phyloP scores from a whole-genome alignment of 2,113 vertebrate species.

The Pseudonaja textilis region DNA sequence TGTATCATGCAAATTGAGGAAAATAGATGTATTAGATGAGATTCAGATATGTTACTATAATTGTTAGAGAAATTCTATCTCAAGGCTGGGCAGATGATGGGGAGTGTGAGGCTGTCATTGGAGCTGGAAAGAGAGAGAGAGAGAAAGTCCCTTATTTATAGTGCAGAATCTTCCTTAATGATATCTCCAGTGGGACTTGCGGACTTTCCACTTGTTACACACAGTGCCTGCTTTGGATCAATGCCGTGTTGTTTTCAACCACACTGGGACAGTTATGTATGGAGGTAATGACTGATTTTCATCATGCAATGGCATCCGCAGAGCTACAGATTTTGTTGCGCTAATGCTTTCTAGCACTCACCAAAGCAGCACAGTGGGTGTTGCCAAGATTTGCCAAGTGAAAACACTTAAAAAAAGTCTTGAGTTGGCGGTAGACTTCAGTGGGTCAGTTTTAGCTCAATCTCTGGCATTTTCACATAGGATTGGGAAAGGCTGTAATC shows the following conservation, averaged over 20 bases:
- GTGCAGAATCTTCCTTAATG: conserved; percentile 71
- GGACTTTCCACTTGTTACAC: conserved; percentile 96
- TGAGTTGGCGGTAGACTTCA: neutral
- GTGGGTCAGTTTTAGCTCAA: neutral
- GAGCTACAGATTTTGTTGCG: neutral
- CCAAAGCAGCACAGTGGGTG: neutral
- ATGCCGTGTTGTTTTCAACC: conserved; percentile 99
- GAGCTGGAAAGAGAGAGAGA: neutral
- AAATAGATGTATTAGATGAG: neutral
- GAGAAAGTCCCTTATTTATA: neutral
- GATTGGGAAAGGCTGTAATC: neutral
- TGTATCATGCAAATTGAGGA: neutral
- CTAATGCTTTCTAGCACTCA: neutral
- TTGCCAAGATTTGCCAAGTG: neutral
- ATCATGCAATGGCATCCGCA: neutral
- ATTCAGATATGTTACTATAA: neutral
- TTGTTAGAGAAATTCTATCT: neutral
- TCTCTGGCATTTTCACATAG: neutral
- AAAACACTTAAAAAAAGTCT: neutral
- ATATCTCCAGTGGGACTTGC: conserved; percentile 88
- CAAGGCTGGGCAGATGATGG: neutral
- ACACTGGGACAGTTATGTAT: conserved; percentile 96
- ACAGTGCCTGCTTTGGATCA: conserved; percentile 97
- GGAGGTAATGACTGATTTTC: conserved; percentile 79
- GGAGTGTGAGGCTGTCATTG: neutral